A percentile compares a stretch with the other conserved stretches of the same genome.
Evolutionary conservation across 2,888 invertebrate genomes (phyloP).

Genomic region (Selenia dentaria): DNA sequence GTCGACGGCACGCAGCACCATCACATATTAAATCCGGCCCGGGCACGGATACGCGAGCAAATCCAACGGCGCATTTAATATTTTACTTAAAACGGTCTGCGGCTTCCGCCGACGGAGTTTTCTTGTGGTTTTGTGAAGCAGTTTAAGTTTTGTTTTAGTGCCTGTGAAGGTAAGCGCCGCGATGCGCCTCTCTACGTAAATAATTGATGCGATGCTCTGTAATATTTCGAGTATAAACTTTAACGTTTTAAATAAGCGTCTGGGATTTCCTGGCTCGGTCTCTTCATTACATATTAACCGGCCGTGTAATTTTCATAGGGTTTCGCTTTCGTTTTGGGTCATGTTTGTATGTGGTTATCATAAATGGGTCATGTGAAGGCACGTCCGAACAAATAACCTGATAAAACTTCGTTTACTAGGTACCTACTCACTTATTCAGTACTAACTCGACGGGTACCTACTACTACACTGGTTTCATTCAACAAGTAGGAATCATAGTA

Average conservation of each 20-base stretch:
- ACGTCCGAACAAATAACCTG: too few species aligned
- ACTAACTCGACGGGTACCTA: too few species aligned
- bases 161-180: constrained; percentile 47
- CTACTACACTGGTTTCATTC: too few species aligned
- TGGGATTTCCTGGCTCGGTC: constrained; percentile 17
- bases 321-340: constrained; percentile 9
- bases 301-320: constrained; percentile 16
- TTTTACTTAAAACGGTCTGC: constrained; percentile 77
- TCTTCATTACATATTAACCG: constrained; percentile 26
- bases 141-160: constrained; percentile 73
- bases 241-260: constrained; percentile 37
- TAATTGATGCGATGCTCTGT: constrained; percentile 59
- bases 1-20: constrained; percentile 59
- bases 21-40: constrained; percentile 72
- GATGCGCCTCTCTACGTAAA: constrained; percentile 53
- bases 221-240: constrained; percentile 39
- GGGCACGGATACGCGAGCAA: constrained; percentile 60
- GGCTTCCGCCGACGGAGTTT: constrained; percentile 67
- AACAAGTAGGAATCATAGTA: too few species aligned
- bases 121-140: constrained; percentile 59
- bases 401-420: too few species aligned
- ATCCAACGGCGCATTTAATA: constrained; percentile 76
- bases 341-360: constrained; percentile 8
- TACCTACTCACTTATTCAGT: too few species aligned
- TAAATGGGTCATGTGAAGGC: constrained; percentile 4